Evolutionary conservation across 2,888 invertebrate genomes (phyloP).

Genomic region (Thalpophila matura): DNA sequence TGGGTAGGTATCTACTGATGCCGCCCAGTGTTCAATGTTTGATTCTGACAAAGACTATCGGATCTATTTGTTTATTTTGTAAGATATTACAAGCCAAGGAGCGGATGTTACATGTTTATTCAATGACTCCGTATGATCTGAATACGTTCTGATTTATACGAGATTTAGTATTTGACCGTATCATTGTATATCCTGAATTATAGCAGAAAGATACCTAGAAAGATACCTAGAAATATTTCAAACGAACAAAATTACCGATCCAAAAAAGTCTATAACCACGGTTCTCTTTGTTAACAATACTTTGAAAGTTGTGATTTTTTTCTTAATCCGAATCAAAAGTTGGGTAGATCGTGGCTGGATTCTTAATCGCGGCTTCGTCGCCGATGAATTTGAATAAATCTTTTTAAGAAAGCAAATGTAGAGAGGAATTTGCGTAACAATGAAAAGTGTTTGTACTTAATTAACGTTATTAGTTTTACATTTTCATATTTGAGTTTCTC

Average conservation of each 20-base stretch:
- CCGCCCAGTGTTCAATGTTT: too few species aligned
- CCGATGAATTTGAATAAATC: slow-evolving; percentile 43
- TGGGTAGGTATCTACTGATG: background rate
- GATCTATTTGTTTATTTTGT: too few species aligned
- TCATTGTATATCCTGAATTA: too few species aligned
- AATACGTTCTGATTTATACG: too few species aligned
- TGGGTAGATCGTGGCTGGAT: slow-evolving; percentile 29
- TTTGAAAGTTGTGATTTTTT: slow-evolving; percentile 12
- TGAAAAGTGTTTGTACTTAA: slow-evolving; percentile 39
- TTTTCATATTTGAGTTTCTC: slow-evolving; percentile 7
- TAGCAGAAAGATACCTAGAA: too few species aligned
- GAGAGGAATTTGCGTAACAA: slow-evolving; percentile 17
- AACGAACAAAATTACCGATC: slow-evolving; percentile 10
- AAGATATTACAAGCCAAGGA: too few species aligned
- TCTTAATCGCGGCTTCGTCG: slow-evolving; percentile 19
- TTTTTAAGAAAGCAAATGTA: slow-evolving; percentile 21
- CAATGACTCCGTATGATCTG: too few species aligned
- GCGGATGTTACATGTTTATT: too few species aligned
- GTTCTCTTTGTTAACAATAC: slow-evolving; percentile 26
- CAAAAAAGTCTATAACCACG: background rate
- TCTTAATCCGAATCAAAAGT: slow-evolving; percentile 31
- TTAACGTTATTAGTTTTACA: slow-evolving; percentile 30
- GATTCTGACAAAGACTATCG: too few species aligned
- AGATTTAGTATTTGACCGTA: too few species aligned
- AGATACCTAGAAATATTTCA: too few species aligned